Conservation (phyloP, 2,888 invertebrate genomes). For the Brachylomia viminalis region DNA sequence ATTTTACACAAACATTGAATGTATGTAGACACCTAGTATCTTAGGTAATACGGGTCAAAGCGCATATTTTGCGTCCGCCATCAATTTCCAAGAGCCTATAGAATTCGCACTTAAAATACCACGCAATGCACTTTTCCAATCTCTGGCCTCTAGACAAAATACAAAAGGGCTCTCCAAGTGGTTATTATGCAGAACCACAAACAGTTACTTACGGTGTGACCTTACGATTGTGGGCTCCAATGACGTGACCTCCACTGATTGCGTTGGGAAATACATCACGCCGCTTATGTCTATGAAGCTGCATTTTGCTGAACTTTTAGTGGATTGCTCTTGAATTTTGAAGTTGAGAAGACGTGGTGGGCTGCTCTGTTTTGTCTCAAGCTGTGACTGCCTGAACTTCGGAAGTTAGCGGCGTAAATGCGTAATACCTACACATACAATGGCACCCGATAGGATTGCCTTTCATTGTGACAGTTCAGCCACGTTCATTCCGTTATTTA, state of each 20-base stretch:
- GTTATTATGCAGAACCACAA: slow-evolving; percentile 41
- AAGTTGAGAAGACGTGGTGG: not conserved
- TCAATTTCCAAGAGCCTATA: not conserved
- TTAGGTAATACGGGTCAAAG: too few relatives aligned
- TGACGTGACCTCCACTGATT: slow-evolving; percentile 46
- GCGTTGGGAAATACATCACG: slow-evolving; percentile 51
- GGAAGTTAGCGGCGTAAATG: too few relatives aligned
- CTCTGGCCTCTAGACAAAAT: slow-evolving; percentile 31
- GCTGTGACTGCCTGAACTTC: too few relatives aligned
- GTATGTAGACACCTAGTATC: not conserved
- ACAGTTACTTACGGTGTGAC: slow-evolving; percentile 47
- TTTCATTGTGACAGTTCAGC: too few relatives aligned
- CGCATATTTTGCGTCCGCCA: too few relatives aligned
- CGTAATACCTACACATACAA: too few relatives aligned
- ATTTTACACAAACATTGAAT: not conserved
- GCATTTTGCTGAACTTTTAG: not conserved
- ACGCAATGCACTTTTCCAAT: slow-evolving; percentile 29
- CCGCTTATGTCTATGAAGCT: slow-evolving; percentile 9
- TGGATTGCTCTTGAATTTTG: not conserved
- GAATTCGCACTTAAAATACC: not conserved
- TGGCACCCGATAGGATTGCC: too few relatives aligned
- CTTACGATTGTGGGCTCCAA: slow-evolving; percentile 43
- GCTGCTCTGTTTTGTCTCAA: too few relatives aligned
- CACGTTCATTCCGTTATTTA: too few relatives aligned
- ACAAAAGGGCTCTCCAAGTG: slow-evolving; percentile 19